Conservation (phyloP, 2,888 invertebrate genomes). For the Epirrita christyi region DNA sequence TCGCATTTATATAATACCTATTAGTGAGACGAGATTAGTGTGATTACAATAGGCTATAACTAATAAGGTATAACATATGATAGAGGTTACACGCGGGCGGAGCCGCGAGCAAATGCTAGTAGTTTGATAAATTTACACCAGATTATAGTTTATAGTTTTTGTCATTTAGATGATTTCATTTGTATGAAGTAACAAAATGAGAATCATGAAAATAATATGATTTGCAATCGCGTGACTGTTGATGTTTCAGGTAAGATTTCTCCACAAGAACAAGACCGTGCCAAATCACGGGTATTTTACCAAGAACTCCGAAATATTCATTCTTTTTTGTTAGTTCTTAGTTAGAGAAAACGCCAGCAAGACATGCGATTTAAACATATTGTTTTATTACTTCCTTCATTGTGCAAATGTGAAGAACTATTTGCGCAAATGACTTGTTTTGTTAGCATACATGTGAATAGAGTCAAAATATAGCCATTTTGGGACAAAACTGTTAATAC, state of each 20-base stretch:
- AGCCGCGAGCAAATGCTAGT: no score
- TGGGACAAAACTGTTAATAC: slow-evolving; percentile 5
- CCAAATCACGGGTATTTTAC: slow-evolving; percentile 71
- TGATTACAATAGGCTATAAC: no score
- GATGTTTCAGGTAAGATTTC: slow-evolving; percentile 68
- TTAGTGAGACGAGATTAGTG: no score
- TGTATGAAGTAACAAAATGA: no score
- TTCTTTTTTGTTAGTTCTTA: slow-evolving; percentile 57
- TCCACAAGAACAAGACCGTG: slow-evolving; percentile 70
- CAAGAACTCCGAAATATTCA: slow-evolving; percentile 60
- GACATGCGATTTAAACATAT: slow-evolving; percentile 62
- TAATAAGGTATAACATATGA: no score
- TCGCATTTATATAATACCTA: no score
- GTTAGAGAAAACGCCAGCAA: slow-evolving; percentile 56
- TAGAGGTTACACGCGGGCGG: no score
- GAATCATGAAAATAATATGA: slow-evolving; percentile 6
- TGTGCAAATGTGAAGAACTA: slow-evolving; percentile 36
- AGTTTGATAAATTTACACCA: no score
- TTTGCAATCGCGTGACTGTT: slow-evolving; percentile 67
- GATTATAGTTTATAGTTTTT: no score
- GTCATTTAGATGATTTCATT: no score
- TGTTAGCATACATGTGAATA: slow-evolving; percentile 26
- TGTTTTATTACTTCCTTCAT: slow-evolving; percentile 35
- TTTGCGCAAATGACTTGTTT: slow-evolving; percentile 14
- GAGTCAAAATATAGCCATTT: slow-evolving; percentile 24